These are phyloP conservation scores for Pristionchus japonicus DNA, from an alignment of 2,888 invertebrate genomes.

Conservation along the genomic window DNA sequence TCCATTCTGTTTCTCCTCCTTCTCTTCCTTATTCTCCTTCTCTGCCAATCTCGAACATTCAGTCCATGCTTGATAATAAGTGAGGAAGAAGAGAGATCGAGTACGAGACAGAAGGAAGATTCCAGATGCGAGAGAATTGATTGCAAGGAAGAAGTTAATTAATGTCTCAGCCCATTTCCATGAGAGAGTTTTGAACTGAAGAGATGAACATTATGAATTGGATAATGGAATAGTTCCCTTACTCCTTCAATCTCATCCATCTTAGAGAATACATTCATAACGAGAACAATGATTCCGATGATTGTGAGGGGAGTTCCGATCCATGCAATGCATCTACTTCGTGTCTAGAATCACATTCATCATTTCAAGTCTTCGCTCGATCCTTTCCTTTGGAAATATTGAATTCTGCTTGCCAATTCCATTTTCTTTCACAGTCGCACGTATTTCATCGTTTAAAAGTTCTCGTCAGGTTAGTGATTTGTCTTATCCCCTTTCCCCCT, in stretches of 20 bases:
- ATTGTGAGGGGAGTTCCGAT: not conserved
- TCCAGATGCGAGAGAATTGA: not conserved
- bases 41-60: not conserved
- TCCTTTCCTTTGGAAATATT: no score
- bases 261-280: not conserved
- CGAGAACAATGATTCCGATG: not conserved
- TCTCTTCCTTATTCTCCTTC: no score
- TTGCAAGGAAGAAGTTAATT: not conserved
- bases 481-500: not conserved
- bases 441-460: not conserved
- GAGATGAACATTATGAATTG: not conserved
- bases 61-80: constrained; percentile 21
- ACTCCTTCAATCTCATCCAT: not conserved
- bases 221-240: not conserved
- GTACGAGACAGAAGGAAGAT: not conserved
- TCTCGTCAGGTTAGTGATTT: not conserved
- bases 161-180: constrained; percentile 29
- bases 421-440: not conserved
- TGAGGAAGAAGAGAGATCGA: constrained; percentile 20
- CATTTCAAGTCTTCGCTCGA: no score
- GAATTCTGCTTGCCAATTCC: no score
- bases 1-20: not conserved
- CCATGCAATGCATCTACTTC: not conserved
- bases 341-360: not conserved
- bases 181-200: not conserved